These are phyloP conservation scores for Beris morrisii DNA, from an alignment of 2,888 invertebrate genomes.

Conservation along the genomic window DNA sequence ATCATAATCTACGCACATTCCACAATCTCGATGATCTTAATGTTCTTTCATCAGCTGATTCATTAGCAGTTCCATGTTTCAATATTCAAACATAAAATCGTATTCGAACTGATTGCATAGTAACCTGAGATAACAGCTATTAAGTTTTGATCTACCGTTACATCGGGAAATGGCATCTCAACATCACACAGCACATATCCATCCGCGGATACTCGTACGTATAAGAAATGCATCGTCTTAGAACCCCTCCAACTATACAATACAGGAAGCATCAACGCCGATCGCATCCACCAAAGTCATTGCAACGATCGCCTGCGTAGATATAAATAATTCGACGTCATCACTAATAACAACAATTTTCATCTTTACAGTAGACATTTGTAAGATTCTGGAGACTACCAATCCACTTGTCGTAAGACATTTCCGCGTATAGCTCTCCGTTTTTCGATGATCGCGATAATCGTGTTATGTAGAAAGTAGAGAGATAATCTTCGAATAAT, in stretches of 20 bases:
- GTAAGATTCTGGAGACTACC: slow-evolving; percentile 13
- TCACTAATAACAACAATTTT: slow-evolving; percentile 31
- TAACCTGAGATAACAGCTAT: slow-evolving; percentile 12
- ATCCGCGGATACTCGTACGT: neutral
- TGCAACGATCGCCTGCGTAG: slow-evolving; percentile 27
- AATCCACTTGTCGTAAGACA: slow-evolving; percentile 19
- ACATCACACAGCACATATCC: slow-evolving; percentile 9
- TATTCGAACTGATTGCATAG: slow-evolving; percentile 3
- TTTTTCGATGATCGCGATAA: no score
- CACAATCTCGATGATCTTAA: no score
- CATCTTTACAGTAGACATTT: slow-evolving; percentile 27
- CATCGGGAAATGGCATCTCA: slow-evolving; percentile 4
- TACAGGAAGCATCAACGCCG: slow-evolving; percentile 12
- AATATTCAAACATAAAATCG: slow-evolving; percentile 5
- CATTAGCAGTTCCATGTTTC: slow-evolving; percentile 12
- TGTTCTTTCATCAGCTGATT: neutral
- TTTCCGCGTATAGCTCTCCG: neutral
- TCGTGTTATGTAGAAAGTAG: no score
- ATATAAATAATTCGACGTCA: slow-evolving; percentile 25
- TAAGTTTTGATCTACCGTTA: slow-evolving; percentile 22
- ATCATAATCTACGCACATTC: no score
- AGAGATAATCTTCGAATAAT: no score
- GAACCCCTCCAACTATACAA: slow-evolving; percentile 8
- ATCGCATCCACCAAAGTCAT: slow-evolving; percentile 12
- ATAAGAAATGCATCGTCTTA: slow-evolving; percentile 1